Conservation (phyloP, 2,113 vertebrate species). For the Macquaria ambigua region DNA sequence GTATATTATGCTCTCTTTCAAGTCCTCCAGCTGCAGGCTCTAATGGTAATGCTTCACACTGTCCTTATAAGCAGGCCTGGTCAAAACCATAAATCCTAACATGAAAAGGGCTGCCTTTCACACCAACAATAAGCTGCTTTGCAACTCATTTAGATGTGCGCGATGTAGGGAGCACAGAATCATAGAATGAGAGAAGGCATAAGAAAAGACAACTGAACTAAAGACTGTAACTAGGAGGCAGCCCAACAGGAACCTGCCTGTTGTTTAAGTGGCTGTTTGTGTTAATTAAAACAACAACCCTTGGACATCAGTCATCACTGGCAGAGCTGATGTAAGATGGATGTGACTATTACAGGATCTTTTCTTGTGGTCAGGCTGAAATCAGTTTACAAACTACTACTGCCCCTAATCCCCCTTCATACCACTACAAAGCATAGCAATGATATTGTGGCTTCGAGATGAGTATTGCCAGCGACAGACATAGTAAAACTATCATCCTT, state of each 20-base stretch:
- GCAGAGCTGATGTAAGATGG: background rate
- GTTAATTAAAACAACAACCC: conserved; percentile 35
- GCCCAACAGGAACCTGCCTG: background rate
- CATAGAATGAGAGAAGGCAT: background rate
- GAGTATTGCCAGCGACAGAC: conserved; percentile 57
- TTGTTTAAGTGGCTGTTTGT: conserved; percentile 8
- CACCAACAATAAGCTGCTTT: conserved; percentile 25
- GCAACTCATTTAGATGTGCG: conserved; percentile 27
- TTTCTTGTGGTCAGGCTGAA: conserved; percentile 59
- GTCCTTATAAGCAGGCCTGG: conserved; percentile 40
- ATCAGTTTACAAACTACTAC: conserved; percentile 44
- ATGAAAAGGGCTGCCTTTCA: conserved; percentile 47
- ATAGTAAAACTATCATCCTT: conserved; percentile 38
- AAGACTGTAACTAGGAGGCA: background rate
- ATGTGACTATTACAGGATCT: conserved; percentile 3
- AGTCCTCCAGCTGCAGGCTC: conserved; percentile 65
- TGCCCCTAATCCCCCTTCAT: conserved; percentile 26
- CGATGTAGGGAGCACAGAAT: background rate
- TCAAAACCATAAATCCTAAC: conserved; percentile 55
- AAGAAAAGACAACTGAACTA: background rate
- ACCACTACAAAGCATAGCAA: conserved; percentile 59
- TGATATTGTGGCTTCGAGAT: conserved; percentile 50
- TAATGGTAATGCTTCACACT: conserved; percentile 51
- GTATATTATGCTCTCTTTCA: conserved; percentile 72
- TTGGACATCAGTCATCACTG: conserved; percentile 29